phyloP scores from a whole-genome alignment of 2,113 vertebrate genomes.

The Danio rerio region GRCz12tu NC_133186.1:30231501-30232000 shows the following conservation, averaged over 20 bases:
- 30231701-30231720: background rate
- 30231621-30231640: too few relatives aligned
- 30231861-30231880: background rate
- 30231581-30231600: too few relatives aligned
- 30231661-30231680: too few relatives aligned
- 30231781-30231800: background rate
- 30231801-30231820: too few relatives aligned
- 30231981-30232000: background rate
- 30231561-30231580: too few relatives aligned
- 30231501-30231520: too few relatives aligned
- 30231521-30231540: too few relatives aligned
- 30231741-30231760: background rate
- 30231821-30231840: too few relatives aligned
- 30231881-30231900: background rate
- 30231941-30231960: background rate
- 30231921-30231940: background rate
- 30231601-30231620: too few relatives aligned
- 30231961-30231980: background rate
- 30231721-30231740: background rate
- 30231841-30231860: too few relatives aligned
- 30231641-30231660: too few relatives aligned
- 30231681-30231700: background rate
- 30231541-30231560: too few relatives aligned
- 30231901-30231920: background rate
- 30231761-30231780: background rate